Evolutionary conservation across 2,113 vertebrate genomes (phyloP), one percentile per base, ranked within the genome.

Genomic region (Amphilophus citrinellus): DNA sequence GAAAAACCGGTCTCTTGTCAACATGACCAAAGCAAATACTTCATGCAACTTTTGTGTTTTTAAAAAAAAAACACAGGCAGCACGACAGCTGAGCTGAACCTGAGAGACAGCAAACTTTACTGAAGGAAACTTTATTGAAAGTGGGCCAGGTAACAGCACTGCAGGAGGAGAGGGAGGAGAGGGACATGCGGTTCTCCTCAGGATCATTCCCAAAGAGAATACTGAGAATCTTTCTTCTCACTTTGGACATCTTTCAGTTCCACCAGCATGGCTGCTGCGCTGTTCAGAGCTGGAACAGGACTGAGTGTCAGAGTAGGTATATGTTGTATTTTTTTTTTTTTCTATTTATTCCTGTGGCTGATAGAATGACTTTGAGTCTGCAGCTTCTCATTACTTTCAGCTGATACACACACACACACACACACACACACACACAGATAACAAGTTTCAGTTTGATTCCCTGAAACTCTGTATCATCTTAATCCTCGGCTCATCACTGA

Each of bases 51-150:
- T 1, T 63, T 63, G 32, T n/a, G n/a, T 7, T 18, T 18, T 6
- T 7, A 2, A 47, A 37, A 2, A 10, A 32, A 32, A 20, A 2
- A 39, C 22, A 9, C n/a, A 15, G 13, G n/a, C 62, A 66, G 37
- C 8, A 2, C 13, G 0, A 42, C 62, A 66, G n/a, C 62, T 5
- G 62, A 65, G 37, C 37, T 22, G 62, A 15, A 1, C 6, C 20
- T n/a, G 3, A 0, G 62, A 42, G 39, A 1, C 39, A 24, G 63
- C 39, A n/a, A 1, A 14, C 39, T n/a, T 3, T 7, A 47, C 2
- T 0, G 39, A 27, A 24, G 22, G 4, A 68, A 68, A 44, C 63
- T 66, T 66, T 44, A 66, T 66, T 27, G 24, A 66, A 66, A 66
- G 39, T 0, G 7, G 0, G 2, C n/a, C 63, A 68, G 63, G 14